A percentile compares a stretch with the other conserved stretches of the same genome.
These are phyloP conservation scores for Elanoides forficatus DNA, from an alignment of 2,113 vertebrate genomes.

Conservation along the genomic window DNA sequence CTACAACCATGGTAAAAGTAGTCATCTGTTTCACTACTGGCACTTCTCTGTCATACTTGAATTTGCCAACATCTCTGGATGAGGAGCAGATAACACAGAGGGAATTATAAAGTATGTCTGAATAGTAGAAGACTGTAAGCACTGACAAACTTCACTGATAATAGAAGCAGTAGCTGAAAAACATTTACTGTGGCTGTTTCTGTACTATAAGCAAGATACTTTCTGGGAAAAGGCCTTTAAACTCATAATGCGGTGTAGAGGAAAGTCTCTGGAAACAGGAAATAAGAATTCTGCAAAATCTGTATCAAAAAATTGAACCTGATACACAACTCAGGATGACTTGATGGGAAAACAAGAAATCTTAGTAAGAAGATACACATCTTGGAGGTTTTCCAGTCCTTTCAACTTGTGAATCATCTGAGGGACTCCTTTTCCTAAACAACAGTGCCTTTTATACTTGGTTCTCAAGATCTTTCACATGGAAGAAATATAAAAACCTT, in stretches of 20 bases:
- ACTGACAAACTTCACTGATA: not conserved
- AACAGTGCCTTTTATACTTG: not conserved
- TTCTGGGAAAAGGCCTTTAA: not conserved
- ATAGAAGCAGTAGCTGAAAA: not conserved
- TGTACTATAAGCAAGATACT: not conserved
- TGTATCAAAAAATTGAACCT: not conserved
- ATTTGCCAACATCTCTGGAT: not conserved
- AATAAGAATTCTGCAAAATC: not conserved
- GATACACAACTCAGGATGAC: not conserved
- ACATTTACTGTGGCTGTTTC: not conserved
- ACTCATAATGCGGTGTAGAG: not conserved
- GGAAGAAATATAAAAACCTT: not conserved
- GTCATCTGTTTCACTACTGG: not conserved
- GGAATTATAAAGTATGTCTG: not conserved
- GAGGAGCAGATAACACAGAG: not conserved
- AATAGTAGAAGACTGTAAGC: not conserved
- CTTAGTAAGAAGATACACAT: not conserved
- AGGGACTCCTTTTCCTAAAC: not conserved
- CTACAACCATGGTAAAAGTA: not conserved
- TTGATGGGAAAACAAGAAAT: not conserved
- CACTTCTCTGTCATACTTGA: not conserved
- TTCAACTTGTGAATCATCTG: not conserved
- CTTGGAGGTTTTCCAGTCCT: not conserved
- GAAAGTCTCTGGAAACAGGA: not conserved
- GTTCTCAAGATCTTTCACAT: not conserved